Base-by-base conservation (phyloP, 2,888 invertebrate genomes). In the Microdon myrmicae region DNA sequence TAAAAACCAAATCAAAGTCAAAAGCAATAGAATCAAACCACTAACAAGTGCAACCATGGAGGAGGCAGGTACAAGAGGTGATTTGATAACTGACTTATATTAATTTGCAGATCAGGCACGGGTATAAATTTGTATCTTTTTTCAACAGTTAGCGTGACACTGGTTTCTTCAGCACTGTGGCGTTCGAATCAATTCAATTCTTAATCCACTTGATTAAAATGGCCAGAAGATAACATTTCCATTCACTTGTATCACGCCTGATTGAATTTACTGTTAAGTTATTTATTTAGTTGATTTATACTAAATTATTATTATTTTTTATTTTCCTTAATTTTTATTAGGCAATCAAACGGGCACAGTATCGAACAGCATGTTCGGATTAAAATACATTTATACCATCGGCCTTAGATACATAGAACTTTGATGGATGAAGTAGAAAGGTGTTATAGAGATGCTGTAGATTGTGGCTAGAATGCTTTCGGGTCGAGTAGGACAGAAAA, bases 71-170 rank as follows among this genome's bases (percentile, higher is more conserved):
- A n/a, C n/a, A n/a, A n/a, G n/a, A n/a, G n/a, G n/a, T n/a, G n/a
- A n/a, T n/a, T n/a, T n/a, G n/a, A n/a, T n/a, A n/a, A n/a, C n/a
- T 49, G 61, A 61, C 56, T 61, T 61, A 56, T 61, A 61, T 61
- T 56, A 49, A 61, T 48, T 61, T 56, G 49, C 49, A 39, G 56
- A 61, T n/a, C n/a, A n/a, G n/a, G n/a, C n/a, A n/a, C n/a, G n/a
- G n/a, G n/a, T 56, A 61, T 44, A 56, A 61, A 61, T 61, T 61
- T 56, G 55, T 61, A 61, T 55, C 61, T 61, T 48, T 55, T 60
- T 55, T 41, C 47, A 23, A 29, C 17, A 19, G 10, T 39, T 25
- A 32, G 12, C 34, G 41, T 23, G 25, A 34, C 51, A 23, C 35
- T 43, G 10, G 41, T 53, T 35, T 44, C 37, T 49, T 56, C 22